Evolutionary conservation across 2,113 vertebrate genomes (phyloP).

Genomic region (Ariopsis seemanni): DNA sequence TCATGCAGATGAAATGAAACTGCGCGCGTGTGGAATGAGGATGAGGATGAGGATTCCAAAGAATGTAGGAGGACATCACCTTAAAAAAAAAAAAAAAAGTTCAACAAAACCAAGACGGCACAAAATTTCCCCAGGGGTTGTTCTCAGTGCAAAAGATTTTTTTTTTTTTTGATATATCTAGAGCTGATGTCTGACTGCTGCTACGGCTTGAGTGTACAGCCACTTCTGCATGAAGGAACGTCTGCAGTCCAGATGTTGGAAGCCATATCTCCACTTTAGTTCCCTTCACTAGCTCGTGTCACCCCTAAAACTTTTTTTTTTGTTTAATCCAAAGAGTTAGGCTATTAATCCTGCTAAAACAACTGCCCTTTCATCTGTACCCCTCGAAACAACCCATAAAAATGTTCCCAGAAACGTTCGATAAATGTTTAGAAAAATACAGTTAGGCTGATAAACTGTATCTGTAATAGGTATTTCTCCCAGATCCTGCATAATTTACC

Average conservation of each 20-base stretch:
- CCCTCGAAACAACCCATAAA: slow-evolving; percentile 47
- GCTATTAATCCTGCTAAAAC: slow-evolving; percentile 41
- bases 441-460: slow-evolving; percentile 42
- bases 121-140: slow-evolving; percentile 31
- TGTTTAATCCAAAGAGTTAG: slow-evolving; percentile 48
- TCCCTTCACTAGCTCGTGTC: slow-evolving; percentile 64
- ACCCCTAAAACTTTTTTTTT: slow-evolving; percentile 61
- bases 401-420: slow-evolving; percentile 19
- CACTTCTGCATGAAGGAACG: slow-evolving; percentile 68
- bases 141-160: slow-evolving; percentile 39
- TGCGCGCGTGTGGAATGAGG: background rate
- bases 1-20: too few species aligned
- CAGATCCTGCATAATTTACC: slow-evolving; percentile 34
- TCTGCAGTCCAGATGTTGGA: slow-evolving; percentile 77
- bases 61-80: slow-evolving; percentile 25
- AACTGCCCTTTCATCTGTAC: slow-evolving; percentile 37
- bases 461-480: slow-evolving; percentile 3
- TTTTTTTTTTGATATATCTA: slow-evolving; percentile 50
- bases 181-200: slow-evolving; percentile 66
- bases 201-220: slow-evolving; percentile 62
- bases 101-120: slow-evolving; percentile 37
- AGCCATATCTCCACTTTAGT: slow-evolving; percentile 59
- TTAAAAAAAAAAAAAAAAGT: slow-evolving; percentile 3
- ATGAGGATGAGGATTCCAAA: slow-evolving; percentile 5
- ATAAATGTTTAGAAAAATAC: slow-evolving; percentile 41